Base-by-base conservation (phyloP, 2,888 invertebrate species). In the Hypolimnas misippus region DNA sequence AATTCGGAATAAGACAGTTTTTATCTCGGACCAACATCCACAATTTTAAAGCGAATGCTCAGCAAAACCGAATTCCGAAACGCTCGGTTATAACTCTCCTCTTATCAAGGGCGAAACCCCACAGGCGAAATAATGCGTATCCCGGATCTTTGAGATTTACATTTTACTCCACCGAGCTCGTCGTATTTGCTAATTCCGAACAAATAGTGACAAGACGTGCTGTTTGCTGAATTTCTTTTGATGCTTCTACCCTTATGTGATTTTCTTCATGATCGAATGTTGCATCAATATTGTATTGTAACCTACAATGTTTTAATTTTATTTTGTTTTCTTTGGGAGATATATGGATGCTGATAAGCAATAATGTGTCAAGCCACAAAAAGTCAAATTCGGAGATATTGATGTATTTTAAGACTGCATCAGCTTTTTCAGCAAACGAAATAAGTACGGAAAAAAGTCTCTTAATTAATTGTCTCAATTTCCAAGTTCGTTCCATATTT, bases 151-250 rank as follows among this genome's bases (percentile, higher is more conserved):
- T 50, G 60, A 60, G 66, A 69, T 69, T 69, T 64, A 51, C 56
- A 60, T 66, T 63, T 63, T 61, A 64, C 66, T 62, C 62, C 55
- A 56, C 49, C 62, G 49, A 58, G 29, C 33, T 46, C 53, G 49
- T 57, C 62, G 51, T 66, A 62, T 62, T 68, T 64, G 53, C 62
- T 64, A 62, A 62, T 66, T 62, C 60, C 40, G 35, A 46, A 66
- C 68, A 68, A 68, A 66, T 66, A 66, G 64, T 62, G 55, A 64
- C 62, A 55, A 62, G 64, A 68, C 62, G 62, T 56, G 64, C 51
- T 52, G 44, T 64, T 57, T 42, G 29, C 38, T 52, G 17, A 14
- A 56, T 56, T 35, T 40, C 33, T n/a, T 38, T n/a, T n/a, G n/a
- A 2, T n/a, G n/a, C 2, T 4, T 38, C n/a, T 35, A 10, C 10